Base-by-base conservation (phyloP, 2,797 vertebrate genomes). In the Nannoperca obscura region DNA sequence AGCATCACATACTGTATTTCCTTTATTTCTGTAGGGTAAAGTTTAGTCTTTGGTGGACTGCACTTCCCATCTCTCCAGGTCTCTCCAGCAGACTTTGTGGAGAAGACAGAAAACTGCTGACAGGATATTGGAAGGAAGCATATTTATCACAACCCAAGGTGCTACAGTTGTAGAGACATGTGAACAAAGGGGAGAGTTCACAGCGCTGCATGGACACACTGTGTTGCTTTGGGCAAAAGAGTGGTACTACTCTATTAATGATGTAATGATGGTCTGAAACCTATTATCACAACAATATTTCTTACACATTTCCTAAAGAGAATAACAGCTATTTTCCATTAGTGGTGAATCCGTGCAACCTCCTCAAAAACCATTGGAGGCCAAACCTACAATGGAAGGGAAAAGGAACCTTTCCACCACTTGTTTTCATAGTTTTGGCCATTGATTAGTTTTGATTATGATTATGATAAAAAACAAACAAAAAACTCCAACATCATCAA, bases 81-180 rank as follows among this genome's bases (percentile, higher is more conserved):
- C 30, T 72, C 53, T 76, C 58, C 52, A 38, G 63, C 46, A 72
- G 52, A 72, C 55, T 58, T 50, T 67, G 62, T 52, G n/a, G 22
- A 75, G 24, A 60, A n/a, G n/a, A 64, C 20, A 80, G 71, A 74
- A 74, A 78, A 63, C 62, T 75, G 53, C 67, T 70, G 22, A 76
- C 52, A 69, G 34, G 44, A 71, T 59, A 63, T 12, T 74, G 22
- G 13, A 74, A 74, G 55, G 47, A 75, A 70, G 19, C 22, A 47
- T 59, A 64, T 73, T 63, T 7, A 71, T 83, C 46, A 72, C 44
- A 71, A 38, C 7, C 57, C 46, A 24, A 15, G 42, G n/a, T 64
- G 57, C 27, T 57, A 50, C 19, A 32, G 2, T 20, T 62, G 14
- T 38, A 55, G 17, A 58, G 22, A 32, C 47, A 64, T 27, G n/a